Conservation (phyloP, 2,113 vertebrate genomes). For the Poeciliopsis prolifica region DNA sequence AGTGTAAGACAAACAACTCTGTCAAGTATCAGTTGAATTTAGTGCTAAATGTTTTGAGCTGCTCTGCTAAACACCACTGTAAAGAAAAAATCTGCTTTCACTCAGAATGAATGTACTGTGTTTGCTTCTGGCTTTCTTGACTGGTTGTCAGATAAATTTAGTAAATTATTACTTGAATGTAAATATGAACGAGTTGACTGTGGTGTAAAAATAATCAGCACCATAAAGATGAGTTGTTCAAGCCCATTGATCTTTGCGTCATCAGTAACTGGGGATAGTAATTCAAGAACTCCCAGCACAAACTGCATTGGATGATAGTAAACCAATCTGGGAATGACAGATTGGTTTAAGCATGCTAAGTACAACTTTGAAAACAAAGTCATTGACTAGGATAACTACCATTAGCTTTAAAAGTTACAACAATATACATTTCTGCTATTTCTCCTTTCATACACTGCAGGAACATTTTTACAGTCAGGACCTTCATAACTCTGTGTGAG, state of each 20-base stretch:
- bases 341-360: not conserved
- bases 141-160: no score
- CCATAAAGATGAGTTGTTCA: not conserved
- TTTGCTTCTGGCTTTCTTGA: no score
- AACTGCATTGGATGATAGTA: not conserved
- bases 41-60: no score
- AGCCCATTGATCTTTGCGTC: not conserved
- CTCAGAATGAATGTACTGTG: no score
- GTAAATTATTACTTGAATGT: no score
- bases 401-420: not conserved
- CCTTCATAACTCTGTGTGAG: not conserved
- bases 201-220: not conserved
- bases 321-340: not conserved
- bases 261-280: not conserved
- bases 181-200: not conserved
- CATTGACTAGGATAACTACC: not conserved
- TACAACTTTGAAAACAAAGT: not conserved
- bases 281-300: not conserved
- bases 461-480: not conserved
- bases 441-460: not conserved
- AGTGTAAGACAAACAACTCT: no score
- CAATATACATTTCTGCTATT: no score
- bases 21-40: no score
- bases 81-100: no score
- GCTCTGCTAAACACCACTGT: no score